Evolutionary conservation across 2,888 invertebrate species (phyloP).

Genomic region (Drosophila meridionalis): DNA sequence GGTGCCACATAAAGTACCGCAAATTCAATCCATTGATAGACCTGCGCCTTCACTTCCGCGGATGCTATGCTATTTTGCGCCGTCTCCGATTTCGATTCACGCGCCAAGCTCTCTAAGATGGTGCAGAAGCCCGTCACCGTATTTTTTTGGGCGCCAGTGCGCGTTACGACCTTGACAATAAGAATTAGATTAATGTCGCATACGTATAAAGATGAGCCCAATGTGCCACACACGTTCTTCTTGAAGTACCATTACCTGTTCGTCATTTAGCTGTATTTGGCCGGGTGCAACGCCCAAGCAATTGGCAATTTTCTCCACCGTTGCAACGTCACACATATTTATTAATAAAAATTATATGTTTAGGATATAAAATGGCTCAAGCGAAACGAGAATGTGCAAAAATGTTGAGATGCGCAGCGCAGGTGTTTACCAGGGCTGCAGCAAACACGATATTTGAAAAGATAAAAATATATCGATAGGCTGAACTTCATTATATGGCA

Average conservation of each 20-base stretch:
- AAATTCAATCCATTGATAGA: conserved; percentile 90
- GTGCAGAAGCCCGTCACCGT: conserved; percentile 86
- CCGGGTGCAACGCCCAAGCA: conserved; percentile 86
- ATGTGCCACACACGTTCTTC: neutral
- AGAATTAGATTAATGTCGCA: conserved; percentile 44
- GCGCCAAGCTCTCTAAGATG: conserved; percentile 86
- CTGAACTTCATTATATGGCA: neutral
- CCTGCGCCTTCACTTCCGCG: conserved; percentile 85
- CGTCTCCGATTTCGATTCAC: conserved; percentile 84
- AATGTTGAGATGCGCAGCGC: conserved; percentile 19
- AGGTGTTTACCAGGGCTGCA: conserved; percentile 40
- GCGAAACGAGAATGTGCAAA: conserved; percentile 40
- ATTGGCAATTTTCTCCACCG: conserved; percentile 86
- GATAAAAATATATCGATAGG: conserved; percentile 22
- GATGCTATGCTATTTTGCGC: conserved; percentile 75
- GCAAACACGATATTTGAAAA: neutral
- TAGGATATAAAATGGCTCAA: conserved; percentile 22
- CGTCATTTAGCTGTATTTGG: conserved; percentile 86
- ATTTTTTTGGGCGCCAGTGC: conserved; percentile 85
- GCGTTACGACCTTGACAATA: conserved; percentile 86
- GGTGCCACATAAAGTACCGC: conserved; percentile 85
- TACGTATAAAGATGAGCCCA: neutral
- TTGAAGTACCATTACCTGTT: conserved; percentile 82
- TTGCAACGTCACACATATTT: conserved; percentile 83
- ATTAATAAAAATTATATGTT: conserved; percentile 8